Evolutionary conservation across 2,797 vertebrate genomes (phyloP).

Genomic region (Manis javanica): DNA sequence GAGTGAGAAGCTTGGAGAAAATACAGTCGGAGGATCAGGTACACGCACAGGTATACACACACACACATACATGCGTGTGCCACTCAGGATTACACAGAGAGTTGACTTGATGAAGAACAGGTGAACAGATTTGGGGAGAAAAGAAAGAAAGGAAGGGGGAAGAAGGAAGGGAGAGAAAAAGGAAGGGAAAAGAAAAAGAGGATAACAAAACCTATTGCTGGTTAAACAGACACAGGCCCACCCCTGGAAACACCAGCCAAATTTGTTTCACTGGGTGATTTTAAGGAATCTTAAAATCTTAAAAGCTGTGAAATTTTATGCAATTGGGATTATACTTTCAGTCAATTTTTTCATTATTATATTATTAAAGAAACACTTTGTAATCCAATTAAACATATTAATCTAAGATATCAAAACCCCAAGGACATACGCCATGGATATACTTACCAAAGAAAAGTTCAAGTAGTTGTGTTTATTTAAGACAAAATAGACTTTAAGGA

Average conservation of each 20-base stretch:
- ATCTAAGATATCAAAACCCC: neutral
- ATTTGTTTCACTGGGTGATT: neutral
- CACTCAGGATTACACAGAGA: neutral
- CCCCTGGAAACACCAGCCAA: neutral
- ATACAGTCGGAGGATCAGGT: neutral
- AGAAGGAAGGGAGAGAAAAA: neutral
- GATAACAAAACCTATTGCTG: neutral
- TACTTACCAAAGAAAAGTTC: conserved; percentile 12
- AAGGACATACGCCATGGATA: neutral
- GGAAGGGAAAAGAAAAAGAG: neutral
- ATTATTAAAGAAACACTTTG: neutral
- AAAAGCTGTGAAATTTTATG: neutral
- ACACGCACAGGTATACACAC: accelerated
- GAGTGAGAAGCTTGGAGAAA: neutral
- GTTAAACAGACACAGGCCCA: neutral
- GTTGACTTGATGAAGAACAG: neutral
- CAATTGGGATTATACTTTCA: neutral
- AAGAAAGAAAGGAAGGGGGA: neutral
- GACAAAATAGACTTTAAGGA: neutral
- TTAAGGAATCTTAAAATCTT: neutral
- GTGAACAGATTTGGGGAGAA: neutral
- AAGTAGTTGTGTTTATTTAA: neutral
- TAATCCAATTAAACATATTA: neutral
- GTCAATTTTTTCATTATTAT: neutral
- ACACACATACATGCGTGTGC: neutral